A percentile compares a stretch with the other conserved stretches of the same genome.
phyloP scores from a whole-genome alignment of 2,797 vertebrate species.

The Halcyon chelicuti region DNA sequence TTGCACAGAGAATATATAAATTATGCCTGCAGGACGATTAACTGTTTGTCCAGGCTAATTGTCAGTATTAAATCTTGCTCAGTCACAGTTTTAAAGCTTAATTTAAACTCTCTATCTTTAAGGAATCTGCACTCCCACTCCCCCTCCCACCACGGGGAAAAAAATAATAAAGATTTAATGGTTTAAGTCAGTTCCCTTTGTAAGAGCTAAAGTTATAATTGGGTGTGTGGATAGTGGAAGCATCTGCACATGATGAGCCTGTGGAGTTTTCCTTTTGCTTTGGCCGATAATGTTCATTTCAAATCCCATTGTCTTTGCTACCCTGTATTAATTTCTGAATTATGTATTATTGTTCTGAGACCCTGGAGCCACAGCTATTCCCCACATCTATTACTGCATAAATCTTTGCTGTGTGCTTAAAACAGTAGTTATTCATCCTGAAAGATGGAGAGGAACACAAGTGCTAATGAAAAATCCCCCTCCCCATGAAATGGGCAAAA shows the following conservation, averaged over 20 bases:
- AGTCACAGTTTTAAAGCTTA: conserved; percentile 78
- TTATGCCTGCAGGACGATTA: conserved; percentile 70
- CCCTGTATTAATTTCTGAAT: conserved; percentile 67
- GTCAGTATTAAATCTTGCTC: conserved; percentile 76
- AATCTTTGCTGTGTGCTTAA: conserved; percentile 59
- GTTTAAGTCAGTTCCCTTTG: conserved; percentile 61
- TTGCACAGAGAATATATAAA: conserved; percentile 70
- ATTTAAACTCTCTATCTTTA: conserved; percentile 79
- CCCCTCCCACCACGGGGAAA: conserved; percentile 8
- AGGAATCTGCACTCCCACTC: conserved; percentile 68
- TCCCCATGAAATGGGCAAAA: background rate
- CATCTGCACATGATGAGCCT: conserved; percentile 23
- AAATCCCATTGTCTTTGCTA: conserved; percentile 68
- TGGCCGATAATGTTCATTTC: conserved; percentile 40
- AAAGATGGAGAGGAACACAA: background rate
- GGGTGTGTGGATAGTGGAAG: conserved; percentile 40
- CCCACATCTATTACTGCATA: conserved; percentile 49
- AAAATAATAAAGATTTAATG: conserved; percentile 73
- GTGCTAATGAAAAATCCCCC: background rate
- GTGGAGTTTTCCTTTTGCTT: conserved; percentile 38
- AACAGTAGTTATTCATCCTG: conserved; percentile 41
- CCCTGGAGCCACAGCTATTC: conserved; percentile 48
- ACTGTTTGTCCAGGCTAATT: conserved; percentile 78
- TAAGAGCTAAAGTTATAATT: conserved; percentile 60
- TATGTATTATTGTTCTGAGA: conserved; percentile 71